Base-by-base conservation (phyloP, 64 coral and sea anemone species). In the Actinia tenebrosa region DNA sequence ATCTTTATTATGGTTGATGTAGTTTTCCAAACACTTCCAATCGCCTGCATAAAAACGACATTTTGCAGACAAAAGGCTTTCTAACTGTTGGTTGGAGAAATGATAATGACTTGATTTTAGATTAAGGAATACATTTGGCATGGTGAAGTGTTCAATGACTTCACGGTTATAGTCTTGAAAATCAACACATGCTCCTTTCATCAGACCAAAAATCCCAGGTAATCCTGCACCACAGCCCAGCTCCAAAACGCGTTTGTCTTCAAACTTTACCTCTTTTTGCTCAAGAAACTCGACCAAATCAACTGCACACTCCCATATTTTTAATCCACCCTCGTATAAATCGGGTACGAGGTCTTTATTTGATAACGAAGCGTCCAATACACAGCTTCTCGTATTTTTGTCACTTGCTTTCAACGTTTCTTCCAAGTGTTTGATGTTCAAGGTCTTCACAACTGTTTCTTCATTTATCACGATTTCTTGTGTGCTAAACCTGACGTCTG, bases 101-200 rank as follows among this genome's bases (percentile, higher is more conserved):
- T 81, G 43, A 18, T 66, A 54, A 53, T n/a, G 26, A 7, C 60
- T 58, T 63, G 15, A 42, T 23, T 46, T 5, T 18, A 88, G 52
- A 86, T 95, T 99, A 47, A 93, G 37, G 16, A 89, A 56, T 27
- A 95, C 91, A 89, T 99, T 99, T 20, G 97, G 97, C 25, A 95
- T 86, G 20, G 97, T 99, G 45, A 99, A 89, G 88, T 91, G 56
- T 80, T 91, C 75, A 44, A 99, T 80, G 2, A 99, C 97, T 86
- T 99, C 93, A 27, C 91, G 80, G 44, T 99, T 99, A 69, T 95
- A 99, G 86, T 99, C 97, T 82, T 99, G 97, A 75, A 99, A 99
- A 80, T 95, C 82, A 86, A 99, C 97, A 63, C 47, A 17, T 47
- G 90, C 97, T 46, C 93, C 93, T 58, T 95, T 79, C 26, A 88